Percentiles rank a stretch among this genome's conserved stretches.
Conservation (phyloP, 2,113 vertebrate species). For the Ailurus styani region DNA sequence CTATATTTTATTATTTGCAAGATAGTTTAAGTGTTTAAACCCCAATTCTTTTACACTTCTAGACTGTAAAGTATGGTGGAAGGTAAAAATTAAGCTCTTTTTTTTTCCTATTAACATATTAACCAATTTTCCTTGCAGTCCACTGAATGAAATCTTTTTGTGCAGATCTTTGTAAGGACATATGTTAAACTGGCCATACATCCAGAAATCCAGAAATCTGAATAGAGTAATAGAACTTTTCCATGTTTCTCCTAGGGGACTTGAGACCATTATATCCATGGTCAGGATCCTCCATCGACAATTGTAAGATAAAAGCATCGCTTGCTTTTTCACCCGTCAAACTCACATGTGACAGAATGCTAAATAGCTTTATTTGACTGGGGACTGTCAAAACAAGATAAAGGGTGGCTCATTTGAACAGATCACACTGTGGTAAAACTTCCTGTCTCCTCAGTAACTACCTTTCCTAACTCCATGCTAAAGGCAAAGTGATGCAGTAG, state of each 20-base stretch:
- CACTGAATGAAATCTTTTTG: not conserved
- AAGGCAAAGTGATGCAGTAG: not conserved
- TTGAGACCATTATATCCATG: not conserved
- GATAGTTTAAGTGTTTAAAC: not conserved
- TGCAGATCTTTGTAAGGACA: not conserved
- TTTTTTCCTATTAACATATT: not conserved
- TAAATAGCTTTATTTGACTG: not conserved
- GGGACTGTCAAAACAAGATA: slow-evolving; percentile 23
- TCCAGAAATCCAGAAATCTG: not conserved
- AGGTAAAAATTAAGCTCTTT: not conserved
- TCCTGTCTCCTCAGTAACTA: not conserved
- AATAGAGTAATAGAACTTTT: not conserved
- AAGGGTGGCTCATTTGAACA: not conserved
- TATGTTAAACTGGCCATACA: not conserved
- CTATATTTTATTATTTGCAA: not conserved
- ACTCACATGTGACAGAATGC: not conserved
- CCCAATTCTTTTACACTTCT: not conserved
- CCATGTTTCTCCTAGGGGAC: not conserved
- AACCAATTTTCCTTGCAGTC: not conserved
- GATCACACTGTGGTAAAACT: not conserved
- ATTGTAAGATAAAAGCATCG: not conserved
- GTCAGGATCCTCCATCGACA: not conserved
- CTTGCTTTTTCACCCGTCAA: not conserved
- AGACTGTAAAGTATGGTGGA: not conserved
- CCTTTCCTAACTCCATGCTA: not conserved